Percentiles rank a stretch among this genome's conserved stretches.
phyloP scores from a whole-genome alignment of 53 echinoderm and acorn worm species.

The Actinopyga echinites region DNA sequence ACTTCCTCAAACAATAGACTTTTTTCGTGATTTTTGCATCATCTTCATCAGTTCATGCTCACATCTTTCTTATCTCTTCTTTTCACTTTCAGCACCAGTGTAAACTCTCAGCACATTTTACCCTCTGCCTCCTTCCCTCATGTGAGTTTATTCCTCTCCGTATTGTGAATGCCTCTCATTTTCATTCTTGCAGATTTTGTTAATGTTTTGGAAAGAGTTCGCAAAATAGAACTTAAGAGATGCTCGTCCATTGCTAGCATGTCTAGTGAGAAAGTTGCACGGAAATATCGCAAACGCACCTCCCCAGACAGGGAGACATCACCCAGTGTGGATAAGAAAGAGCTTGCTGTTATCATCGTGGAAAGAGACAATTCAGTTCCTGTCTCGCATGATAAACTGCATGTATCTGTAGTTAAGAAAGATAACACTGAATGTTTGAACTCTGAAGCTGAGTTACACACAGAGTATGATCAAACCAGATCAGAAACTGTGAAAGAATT shows the following conservation, averaged over 20 bases:
- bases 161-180: constrained; percentile 14
- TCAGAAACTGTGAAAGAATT: constrained; percentile 5
- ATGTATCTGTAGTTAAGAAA: background rate
- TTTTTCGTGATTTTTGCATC: background rate
- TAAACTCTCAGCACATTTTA: background rate
- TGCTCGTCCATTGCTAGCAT: constrained; percentile 84
- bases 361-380: background rate
- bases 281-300: constrained; percentile 2
- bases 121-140: constrained; percentile 5
- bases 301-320: background rate
- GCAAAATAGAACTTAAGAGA: constrained; percentile 68
- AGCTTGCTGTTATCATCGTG: background rate
- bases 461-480: background rate
- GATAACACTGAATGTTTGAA: no score
- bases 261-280: constrained; percentile 67
- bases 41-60: background rate
- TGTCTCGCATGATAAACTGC: background rate
- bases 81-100: constrained; percentile 1
- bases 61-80: background rate
- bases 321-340: background rate
- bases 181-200: constrained; percentile 28
- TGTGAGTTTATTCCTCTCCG: background rate
- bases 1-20: no score
- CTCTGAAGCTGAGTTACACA: background rate
- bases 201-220: constrained; percentile 63